These are phyloP conservation scores for Drosophila dunni DNA, from an alignment of 1,140 invertebrate genomes.

Conservation along the genomic window DNA sequence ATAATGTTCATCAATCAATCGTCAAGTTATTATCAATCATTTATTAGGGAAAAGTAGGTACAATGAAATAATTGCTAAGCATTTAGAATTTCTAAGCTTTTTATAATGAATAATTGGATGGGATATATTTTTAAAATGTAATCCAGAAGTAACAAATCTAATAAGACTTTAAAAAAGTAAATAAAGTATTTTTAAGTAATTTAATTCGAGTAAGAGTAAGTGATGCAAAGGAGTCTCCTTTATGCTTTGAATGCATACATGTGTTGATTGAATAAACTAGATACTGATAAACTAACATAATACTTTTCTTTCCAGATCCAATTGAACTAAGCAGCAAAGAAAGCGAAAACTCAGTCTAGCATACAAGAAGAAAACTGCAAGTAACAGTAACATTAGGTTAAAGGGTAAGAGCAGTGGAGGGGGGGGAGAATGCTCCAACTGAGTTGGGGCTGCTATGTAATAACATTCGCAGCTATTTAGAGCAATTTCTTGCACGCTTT, in stretches of 20 bases:
- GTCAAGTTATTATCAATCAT: slow-evolving; percentile 40
- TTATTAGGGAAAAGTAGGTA: not conserved
- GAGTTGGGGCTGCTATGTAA: slow-evolving; percentile 39
- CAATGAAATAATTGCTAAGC: slow-evolving; percentile 1
- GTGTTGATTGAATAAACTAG: slow-evolving; percentile 53
- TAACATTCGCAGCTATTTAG: slow-evolving; percentile 66
- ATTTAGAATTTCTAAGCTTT: not conserved
- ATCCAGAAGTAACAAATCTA: not conserved
- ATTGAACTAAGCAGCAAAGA: slow-evolving; percentile 42
- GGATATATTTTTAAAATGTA: not conserved
- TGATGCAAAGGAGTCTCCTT: not conserved
- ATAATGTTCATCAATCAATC: slow-evolving; percentile 37
- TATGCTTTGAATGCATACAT: slow-evolving; percentile 33
- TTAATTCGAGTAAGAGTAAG: not conserved
- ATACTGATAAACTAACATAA: slow-evolving; percentile 24
- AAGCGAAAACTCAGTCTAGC: slow-evolving; percentile 35
- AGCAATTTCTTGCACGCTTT: slow-evolving; percentile 51
- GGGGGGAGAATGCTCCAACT: not conserved
- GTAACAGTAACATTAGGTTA: slow-evolving; percentile 1
- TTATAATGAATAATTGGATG: not conserved
- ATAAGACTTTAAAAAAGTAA: not conserved
- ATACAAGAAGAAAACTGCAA: slow-evolving; percentile 24
- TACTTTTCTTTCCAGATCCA: slow-evolving; percentile 26
- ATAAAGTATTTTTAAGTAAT: too few relatives aligned
- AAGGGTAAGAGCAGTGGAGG: not conserved